Evolutionary conservation across 2,113 vertebrate species (phyloP).

Genomic region (Trachemys scripta): DNA sequence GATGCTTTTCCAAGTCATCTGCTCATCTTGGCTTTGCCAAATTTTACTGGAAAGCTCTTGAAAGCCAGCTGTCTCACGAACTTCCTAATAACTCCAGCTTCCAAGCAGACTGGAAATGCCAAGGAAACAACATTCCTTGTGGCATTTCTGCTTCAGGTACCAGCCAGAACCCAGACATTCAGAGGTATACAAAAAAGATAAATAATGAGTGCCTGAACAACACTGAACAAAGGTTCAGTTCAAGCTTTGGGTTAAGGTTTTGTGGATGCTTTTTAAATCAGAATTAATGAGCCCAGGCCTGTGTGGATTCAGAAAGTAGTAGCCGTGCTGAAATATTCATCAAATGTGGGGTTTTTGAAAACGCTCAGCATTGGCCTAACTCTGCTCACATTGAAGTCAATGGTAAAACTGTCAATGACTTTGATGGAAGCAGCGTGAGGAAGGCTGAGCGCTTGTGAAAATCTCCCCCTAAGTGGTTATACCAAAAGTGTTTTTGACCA

Average conservation of each 20-base stretch:
- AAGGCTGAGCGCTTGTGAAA: neutral
- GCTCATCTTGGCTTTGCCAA: conserved; percentile 42
- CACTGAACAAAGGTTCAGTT: neutral
- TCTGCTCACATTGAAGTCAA: neutral
- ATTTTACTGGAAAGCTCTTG: conserved; percentile 50
- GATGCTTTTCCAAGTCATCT: conserved; percentile 38
- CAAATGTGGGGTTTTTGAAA: neutral
- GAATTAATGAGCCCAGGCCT: accelerated
- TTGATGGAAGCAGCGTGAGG: neutral
- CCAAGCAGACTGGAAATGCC: conserved; percentile 58
- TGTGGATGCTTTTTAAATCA: neutral
- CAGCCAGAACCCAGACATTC: neutral
- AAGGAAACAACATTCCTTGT: conserved; percentile 59
- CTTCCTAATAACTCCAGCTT: conserved; percentile 62
- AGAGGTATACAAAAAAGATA: neutral
- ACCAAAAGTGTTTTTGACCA: conserved; percentile 3
- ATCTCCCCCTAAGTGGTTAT: neutral
- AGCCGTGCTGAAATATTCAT: neutral
- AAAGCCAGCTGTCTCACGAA: conserved; percentile 60
- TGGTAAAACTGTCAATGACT: neutral
- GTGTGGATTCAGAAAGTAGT: neutral
- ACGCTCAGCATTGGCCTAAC: neutral
- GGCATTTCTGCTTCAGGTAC: conserved; percentile 37
- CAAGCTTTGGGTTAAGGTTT: neutral
- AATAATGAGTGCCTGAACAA: neutral